Evolutionary conservation across 2,888 invertebrate species (phyloP).

Genomic region (Bugula neritina): DNA sequence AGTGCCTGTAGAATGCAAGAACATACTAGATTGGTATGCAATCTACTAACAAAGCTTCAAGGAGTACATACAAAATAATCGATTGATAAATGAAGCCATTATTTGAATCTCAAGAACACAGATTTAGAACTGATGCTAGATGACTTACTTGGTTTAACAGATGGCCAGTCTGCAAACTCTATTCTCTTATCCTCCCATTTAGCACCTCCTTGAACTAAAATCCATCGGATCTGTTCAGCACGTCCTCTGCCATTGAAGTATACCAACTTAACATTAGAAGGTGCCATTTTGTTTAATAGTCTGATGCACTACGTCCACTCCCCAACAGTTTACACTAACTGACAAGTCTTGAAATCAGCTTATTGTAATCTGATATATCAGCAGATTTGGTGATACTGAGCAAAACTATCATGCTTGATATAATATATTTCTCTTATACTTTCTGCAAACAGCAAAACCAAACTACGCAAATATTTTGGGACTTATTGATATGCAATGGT

Average conservation of each 20-base stretch:
- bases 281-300: constrained; percentile 1
- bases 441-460: background rate
- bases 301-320: no score
- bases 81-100: no score
- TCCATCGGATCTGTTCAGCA: constrained; percentile 12
- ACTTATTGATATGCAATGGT: no score
- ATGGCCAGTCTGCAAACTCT: background rate
- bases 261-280: background rate
- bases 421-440: background rate
- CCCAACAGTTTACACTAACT: no score
- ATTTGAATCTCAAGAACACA: no score
- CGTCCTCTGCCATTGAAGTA: constrained; percentile 15
- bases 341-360: background rate
- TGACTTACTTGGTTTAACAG: background rate
- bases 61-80: no score
- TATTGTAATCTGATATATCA: background rate
- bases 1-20: no score
- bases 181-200: constrained; percentile 16
- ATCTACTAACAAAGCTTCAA: no score
- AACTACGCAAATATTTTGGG: background rate
- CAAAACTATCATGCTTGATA: background rate
- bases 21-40: no score
- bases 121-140: no score
- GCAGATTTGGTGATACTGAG: background rate
- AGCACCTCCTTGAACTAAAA: constrained; percentile 5